A percentile compares a stretch with the other conserved stretches of the same genome.
Conservation (phyloP, 2,797 vertebrate species). For the Nyctalus aviator region DNA sequence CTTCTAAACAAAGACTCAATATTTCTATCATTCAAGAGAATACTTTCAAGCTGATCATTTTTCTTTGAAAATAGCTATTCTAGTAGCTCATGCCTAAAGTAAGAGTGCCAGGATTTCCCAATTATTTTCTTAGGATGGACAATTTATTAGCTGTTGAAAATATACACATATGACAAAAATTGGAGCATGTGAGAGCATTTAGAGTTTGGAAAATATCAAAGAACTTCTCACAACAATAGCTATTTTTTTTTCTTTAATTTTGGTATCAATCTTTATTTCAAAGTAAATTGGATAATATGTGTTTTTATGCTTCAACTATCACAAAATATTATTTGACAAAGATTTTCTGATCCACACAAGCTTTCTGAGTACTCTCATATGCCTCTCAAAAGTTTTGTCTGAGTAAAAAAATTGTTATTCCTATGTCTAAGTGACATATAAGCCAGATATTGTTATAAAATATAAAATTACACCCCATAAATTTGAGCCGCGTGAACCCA, state of each 20-base stretch:
- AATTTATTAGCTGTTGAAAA: background rate
- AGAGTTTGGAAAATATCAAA: background rate
- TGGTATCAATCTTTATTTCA: background rate
- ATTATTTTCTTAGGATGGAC: background rate
- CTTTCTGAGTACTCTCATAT: background rate
- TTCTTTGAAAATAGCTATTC: background rate
- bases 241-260: background rate
- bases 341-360: background rate
- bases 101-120: background rate
- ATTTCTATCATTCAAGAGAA: background rate
- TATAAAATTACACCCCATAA: background rate
- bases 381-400: background rate
- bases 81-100: background rate
- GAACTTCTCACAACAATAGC: background rate
- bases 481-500: constrained; percentile 1
- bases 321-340: constrained; percentile 20
- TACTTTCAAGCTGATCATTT: background rate
- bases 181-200: background rate
- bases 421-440: background rate
- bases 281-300: background rate
- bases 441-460: background rate
- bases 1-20: background rate
- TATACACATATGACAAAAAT: background rate
- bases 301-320: background rate
- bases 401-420: constrained; percentile 14